Percentiles rank a stretch among this genome's conserved stretches.
Evolutionary conservation across 1,140 invertebrate genomes (phyloP).

Genomic region (Cotesia typhae): DNA sequence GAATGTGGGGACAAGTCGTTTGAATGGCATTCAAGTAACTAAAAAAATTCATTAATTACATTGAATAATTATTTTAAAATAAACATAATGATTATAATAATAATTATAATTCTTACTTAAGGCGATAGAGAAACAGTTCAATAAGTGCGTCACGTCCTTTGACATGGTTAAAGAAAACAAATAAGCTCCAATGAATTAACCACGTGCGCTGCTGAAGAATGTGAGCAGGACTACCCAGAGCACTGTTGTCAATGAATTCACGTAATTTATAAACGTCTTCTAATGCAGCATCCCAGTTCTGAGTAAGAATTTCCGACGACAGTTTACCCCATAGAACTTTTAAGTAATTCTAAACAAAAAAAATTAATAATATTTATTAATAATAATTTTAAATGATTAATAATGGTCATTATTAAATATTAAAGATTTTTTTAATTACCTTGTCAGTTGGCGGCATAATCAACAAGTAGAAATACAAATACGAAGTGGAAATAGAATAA

Average conservation of each 20-base stretch:
- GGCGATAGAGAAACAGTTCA: conserved; percentile 97
- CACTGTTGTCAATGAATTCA: conserved; percentile 94
- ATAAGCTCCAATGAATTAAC: conserved; percentile 99
- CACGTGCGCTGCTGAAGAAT: conserved; percentile 97
- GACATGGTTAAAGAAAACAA: conserved; percentile 98
- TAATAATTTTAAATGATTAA: too few relatives aligned
- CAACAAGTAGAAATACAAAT: conserved; percentile 94
- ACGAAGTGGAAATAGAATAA: conserved; percentile 92
- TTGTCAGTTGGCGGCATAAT: conserved; percentile 92
- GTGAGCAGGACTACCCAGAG: conserved; percentile 83
- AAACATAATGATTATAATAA: too few relatives aligned
- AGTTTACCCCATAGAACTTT: conserved; percentile 98
- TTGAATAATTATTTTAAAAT: conserved; percentile 22
- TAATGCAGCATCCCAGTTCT: conserved; percentile 97
- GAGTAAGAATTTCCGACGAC: conserved; percentile 96
- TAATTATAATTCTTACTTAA: conserved; percentile 69
- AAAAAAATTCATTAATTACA: conserved; percentile 44
- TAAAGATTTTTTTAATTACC: conserved; percentile 61
- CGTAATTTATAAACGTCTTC: conserved; percentile 95
- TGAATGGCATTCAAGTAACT: conserved; percentile 98
- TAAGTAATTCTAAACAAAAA: conserved; percentile 84
- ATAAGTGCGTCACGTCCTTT: conserved; percentile 97
- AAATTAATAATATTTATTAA: not conserved
- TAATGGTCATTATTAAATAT: conserved; percentile 3
- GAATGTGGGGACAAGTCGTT: conserved; percentile 98